Evolutionary conservation across 1,140 invertebrate genomes (phyloP), one percentile per base, ranked within the genome.

Genomic region (Atta cephalotes): DNA sequence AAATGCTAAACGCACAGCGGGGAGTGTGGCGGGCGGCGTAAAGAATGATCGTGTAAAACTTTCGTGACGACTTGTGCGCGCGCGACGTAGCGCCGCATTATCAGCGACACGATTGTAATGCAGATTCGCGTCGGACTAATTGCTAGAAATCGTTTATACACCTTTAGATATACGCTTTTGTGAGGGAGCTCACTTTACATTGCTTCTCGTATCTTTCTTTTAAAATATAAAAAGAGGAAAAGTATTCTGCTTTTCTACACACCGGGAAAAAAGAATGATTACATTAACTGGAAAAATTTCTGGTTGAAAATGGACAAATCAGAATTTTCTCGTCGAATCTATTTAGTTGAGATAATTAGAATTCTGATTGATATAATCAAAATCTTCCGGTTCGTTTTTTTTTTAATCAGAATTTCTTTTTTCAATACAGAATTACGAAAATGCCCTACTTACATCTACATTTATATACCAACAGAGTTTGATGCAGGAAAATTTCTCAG

Each of bases 41-140:
- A 88, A 88, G 87, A 89, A 88, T 78, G 80, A 84, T 85, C 87
- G 87, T 78, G 80, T 85, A 72, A 85, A 88, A 88, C 80, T 88
- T 85, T 88, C 88, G 72, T 85, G 87, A 88, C 80, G 80, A 88
- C 63, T 76, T 60, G 58, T 31, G 87, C 63, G 65, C 78, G 78
- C 66, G 49, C 66, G 66, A 35, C 39, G 60, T 87, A 66, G 74
- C 63, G 45, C 25, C 81, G 70, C 74, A 88, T 88, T 88, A 88
- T 88, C 87, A 88, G 86, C 66, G 86, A 56, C 86, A 80, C 60
- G 49, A 71, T 88, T 88, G 77, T 87, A 77, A 88, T 88, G 87
- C 86, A 88, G 87, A 88, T 88, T 88, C 87, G 56, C 70, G 76
- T 45, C 70, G 70, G 53, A 25, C 62, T 78, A 65, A 76, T 70